phyloP scores from a whole-genome alignment of 2,113 vertebrate species.

The Lepisosteus oculatus region DNA sequence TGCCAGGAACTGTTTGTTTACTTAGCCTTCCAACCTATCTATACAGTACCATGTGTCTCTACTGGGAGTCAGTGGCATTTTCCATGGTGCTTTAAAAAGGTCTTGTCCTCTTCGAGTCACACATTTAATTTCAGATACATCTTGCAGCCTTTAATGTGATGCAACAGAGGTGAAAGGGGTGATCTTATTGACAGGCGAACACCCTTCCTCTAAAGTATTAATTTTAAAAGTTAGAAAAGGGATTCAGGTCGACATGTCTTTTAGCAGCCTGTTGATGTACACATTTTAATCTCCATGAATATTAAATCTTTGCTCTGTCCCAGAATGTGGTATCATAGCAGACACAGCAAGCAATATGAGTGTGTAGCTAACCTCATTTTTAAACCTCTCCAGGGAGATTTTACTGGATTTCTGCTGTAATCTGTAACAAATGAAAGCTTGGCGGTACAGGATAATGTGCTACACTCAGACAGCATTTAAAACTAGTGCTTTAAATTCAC shows the following conservation, averaged over 20 bases:
- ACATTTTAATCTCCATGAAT: not conserved
- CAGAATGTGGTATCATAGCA: not conserved
- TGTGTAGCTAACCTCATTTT: conserved; percentile 7
- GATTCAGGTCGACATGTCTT: not conserved
- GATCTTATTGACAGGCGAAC: conserved; percentile 5
- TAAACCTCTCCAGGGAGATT: not conserved
- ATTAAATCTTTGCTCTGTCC: not conserved
- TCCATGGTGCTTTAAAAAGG: not conserved
- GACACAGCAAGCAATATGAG: not conserved
- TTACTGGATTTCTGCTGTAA: not conserved
- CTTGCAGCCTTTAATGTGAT: not conserved
- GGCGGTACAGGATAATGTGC: not conserved
- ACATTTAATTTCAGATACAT: not conserved
- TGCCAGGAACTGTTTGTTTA: too few species aligned
- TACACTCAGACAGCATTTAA: not conserved
- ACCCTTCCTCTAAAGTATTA: not conserved
- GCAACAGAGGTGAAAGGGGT: not conserved
- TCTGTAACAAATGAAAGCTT: not conserved
- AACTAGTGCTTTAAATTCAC: too few species aligned
- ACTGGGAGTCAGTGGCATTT: not conserved
- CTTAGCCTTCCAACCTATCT: not conserved
- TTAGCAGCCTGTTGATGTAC: conserved; percentile 7
- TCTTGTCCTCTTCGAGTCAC: not conserved
- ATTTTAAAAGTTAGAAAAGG: not conserved
- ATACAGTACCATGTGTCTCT: not conserved